These are phyloP conservation scores for Pseudopleuronectes americanus DNA, from an alignment of 2,797 vertebrate species.

Conservation along the genomic window DNA sequence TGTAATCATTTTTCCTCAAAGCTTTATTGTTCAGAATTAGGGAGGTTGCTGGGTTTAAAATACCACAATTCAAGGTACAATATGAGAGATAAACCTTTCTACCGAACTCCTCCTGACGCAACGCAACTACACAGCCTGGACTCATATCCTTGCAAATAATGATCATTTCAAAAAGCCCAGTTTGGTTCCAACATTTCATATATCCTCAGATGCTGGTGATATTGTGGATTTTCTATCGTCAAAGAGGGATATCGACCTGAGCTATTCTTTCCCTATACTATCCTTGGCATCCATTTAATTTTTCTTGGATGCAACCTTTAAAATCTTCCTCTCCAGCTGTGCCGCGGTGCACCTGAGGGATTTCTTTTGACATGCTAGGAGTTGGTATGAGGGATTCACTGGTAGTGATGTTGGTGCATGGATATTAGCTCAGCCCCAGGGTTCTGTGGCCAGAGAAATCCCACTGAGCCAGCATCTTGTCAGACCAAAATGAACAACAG, in stretches of 20 bases:
- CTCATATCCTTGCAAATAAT: slow-evolving; percentile 31
- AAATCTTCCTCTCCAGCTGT: slow-evolving; percentile 7
- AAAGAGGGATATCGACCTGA: slow-evolving; percentile 14
- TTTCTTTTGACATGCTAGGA: slow-evolving; percentile 29
- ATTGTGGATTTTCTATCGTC: background rate
- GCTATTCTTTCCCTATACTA: slow-evolving; percentile 8
- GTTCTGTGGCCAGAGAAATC: slow-evolving; percentile 35
- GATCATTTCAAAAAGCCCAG: slow-evolving; percentile 27
- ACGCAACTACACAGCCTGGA: slow-evolving; percentile 20
- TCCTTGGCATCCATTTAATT: slow-evolving; percentile 24
- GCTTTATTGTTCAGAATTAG: slow-evolving; percentile 44
- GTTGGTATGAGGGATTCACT: slow-evolving; percentile 20
- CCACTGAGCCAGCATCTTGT: slow-evolving; percentile 32
- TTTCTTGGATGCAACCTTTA: slow-evolving; percentile 19
- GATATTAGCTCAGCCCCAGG: slow-evolving; percentile 29
- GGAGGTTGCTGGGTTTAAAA: slow-evolving; percentile 46
- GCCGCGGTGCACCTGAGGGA: slow-evolving; percentile 23
- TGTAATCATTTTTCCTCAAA: slow-evolving; percentile 55
- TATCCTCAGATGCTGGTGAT: background rate
- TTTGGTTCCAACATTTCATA: slow-evolving; percentile 18
- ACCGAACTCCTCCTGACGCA: slow-evolving; percentile 14
- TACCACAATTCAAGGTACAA: slow-evolving; percentile 42
- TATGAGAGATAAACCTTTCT: slow-evolving; percentile 34
- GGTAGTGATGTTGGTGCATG: slow-evolving; percentile 30
- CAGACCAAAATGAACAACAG: slow-evolving; percentile 34